These are phyloP conservation scores for Tenthredo notha DNA, from an alignment of 2,888 invertebrate species.

Conservation along the genomic window DNA sequence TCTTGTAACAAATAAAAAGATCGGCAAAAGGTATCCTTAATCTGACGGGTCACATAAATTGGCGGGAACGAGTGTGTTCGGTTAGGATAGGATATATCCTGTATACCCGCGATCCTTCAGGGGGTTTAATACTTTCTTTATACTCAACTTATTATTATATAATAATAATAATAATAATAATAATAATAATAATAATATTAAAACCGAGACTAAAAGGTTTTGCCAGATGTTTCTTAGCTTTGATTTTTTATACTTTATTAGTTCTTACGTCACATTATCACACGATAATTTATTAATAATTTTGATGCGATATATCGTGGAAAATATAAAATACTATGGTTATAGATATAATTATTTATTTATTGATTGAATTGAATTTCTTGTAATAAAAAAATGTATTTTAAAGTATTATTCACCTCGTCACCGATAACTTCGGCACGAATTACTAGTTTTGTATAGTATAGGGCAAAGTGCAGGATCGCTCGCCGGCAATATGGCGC, in stretches of 20 bases:
- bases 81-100: background rate
- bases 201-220: constrained; percentile 73
- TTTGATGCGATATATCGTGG: too few species aligned
- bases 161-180: too few species aligned
- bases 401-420: background rate
- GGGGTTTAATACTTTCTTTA: background rate
- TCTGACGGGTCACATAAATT: constrained; percentile 77
- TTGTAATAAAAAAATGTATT: too few species aligned
- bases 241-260: background rate
- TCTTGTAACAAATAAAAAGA: constrained; percentile 61
- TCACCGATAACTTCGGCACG: constrained; percentile 66
- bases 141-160: constrained; percentile 66
- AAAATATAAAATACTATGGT: too few species aligned
- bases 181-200: too few species aligned
- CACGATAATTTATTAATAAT: background rate
- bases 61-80: constrained; percentile 76
- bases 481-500: constrained; percentile 76
- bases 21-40: constrained; percentile 68
- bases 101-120: background rate
- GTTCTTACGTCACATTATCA: background rate
- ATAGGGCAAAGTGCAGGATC: constrained; percentile 75
- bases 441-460: constrained; percentile 63
- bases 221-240: constrained; percentile 68
- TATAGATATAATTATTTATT: too few species aligned
- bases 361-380: too few species aligned